Evolutionary conservation across 2,888 invertebrate species (phyloP).

Genomic region (Mayetiola destructor): DNA sequence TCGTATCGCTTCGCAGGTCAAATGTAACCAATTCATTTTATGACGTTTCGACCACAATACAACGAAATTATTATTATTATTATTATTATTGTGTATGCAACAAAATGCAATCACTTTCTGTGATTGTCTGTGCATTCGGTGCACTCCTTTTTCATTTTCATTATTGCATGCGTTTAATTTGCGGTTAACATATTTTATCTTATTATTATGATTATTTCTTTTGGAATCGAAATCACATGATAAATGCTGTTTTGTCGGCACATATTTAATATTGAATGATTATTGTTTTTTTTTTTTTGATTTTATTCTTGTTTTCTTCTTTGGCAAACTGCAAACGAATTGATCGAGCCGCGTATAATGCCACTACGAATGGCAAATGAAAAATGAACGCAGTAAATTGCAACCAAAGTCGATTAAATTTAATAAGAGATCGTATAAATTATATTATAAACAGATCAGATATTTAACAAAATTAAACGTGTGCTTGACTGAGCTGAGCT

Average conservation of each 20-base stretch:
- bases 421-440: constrained; percentile 12
- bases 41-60: neutral
- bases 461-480: constrained; percentile 4
- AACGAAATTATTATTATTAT: too few species aligned
- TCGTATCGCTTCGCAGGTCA: neutral
- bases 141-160: neutral
- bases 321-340: neutral
- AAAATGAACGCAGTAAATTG: constrained; percentile 7
- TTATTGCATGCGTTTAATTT: constrained; percentile 9
- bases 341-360: neutral
- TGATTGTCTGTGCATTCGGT: neutral
- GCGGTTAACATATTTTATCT: too few species aligned
- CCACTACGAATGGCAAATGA: neutral
- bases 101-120: neutral
- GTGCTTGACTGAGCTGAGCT: too few species aligned
- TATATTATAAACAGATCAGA: constrained; percentile 11
- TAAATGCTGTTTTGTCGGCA: constrained; percentile 10
- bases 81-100: neutral
- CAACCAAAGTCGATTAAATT: constrained; percentile 10
- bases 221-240: neutral
- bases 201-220: too few species aligned
- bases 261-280: constrained; percentile 11
- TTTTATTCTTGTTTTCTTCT: too few species aligned
- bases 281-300: too few species aligned
- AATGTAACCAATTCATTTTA: constrained; percentile 10